A percentile compares a stretch with the other conserved stretches of the same genome.
phyloP scores from a whole-genome alignment of 2,797 vertebrate genomes.

The Clarias laeviceps region DNA sequence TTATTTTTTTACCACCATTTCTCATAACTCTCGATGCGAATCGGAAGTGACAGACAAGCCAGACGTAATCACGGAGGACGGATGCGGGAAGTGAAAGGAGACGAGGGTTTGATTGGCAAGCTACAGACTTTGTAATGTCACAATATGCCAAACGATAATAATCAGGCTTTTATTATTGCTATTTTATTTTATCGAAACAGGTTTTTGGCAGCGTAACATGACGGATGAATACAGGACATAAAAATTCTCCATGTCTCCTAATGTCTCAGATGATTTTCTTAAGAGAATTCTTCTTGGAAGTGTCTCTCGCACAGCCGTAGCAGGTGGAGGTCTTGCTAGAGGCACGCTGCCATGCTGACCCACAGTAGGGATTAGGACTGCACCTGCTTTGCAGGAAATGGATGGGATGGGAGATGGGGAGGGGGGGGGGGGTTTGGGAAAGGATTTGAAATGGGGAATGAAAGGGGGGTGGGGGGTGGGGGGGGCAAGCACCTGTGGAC shows the following conservation, averaged over 20 bases:
- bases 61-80: slow-evolving; percentile 54
- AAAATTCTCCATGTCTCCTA: slow-evolving; percentile 1
- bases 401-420: slow-evolving; percentile 39
- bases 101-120: slow-evolving; percentile 47
- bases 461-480: slow-evolving; percentile 14
- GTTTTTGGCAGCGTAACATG: not conserved
- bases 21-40: slow-evolving; percentile 50
- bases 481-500: slow-evolving; percentile 56
- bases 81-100: slow-evolving; percentile 43
- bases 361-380: slow-evolving; percentile 56
- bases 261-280: slow-evolving; percentile 42
- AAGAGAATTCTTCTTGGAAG: slow-evolving; percentile 42
- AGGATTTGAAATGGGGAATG: slow-evolving; percentile 51
- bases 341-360: slow-evolving; percentile 56
- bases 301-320: slow-evolving; percentile 47
- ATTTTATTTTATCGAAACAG: not conserved
- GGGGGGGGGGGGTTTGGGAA: slow-evolving; percentile 13
- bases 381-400: slow-evolving; percentile 59
- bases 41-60: slow-evolving; percentile 50
- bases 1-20: slow-evolving; percentile 22
- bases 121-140: slow-evolving; percentile 38
- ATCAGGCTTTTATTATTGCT: not conserved
- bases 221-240: not conserved
- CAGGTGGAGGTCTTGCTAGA: slow-evolving; percentile 58
- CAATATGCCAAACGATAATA: slow-evolving; percentile 25